Conservation (phyloP, 2,888 invertebrate genomes). For the Himalopsyche tibetana region DNA sequence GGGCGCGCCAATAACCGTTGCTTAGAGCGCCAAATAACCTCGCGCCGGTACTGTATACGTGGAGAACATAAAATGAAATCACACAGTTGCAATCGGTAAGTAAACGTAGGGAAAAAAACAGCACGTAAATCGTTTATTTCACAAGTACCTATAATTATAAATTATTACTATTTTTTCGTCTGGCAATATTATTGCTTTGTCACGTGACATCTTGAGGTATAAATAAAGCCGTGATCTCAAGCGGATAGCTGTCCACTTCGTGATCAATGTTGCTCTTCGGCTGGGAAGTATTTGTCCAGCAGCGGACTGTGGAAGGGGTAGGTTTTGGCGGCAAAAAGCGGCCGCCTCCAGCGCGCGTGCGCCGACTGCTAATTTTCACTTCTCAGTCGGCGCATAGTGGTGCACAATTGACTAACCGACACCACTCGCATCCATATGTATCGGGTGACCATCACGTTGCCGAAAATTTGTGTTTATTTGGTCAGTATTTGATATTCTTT, state of each 20-base stretch:
- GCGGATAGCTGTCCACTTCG: background rate
- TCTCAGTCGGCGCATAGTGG: conserved; percentile 32
- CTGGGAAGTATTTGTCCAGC: background rate
- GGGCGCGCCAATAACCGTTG: no score
- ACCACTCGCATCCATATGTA: background rate
- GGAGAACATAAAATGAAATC: no score
- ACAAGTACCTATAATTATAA: no score
- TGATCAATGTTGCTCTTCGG: background rate
- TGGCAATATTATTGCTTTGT: background rate
- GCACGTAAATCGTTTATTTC: no score
- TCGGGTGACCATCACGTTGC: background rate
- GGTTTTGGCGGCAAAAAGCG: conserved; percentile 42
- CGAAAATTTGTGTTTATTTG: no score
- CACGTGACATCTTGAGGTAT: background rate
- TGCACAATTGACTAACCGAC: background rate
- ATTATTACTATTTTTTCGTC: no score
- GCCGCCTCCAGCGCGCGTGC: conserved; percentile 38
- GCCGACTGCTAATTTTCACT: conserved; percentile 42
- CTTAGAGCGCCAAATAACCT: no score
- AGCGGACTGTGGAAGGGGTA: conserved; percentile 22
- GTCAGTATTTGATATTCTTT: no score
- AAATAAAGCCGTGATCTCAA: conserved; percentile 36
- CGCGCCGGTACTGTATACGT: no score
- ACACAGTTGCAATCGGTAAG: no score
- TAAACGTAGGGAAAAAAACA: no score